Conservation (phyloP, 2,888 invertebrate genomes). For the Julus scanicus region DNA sequence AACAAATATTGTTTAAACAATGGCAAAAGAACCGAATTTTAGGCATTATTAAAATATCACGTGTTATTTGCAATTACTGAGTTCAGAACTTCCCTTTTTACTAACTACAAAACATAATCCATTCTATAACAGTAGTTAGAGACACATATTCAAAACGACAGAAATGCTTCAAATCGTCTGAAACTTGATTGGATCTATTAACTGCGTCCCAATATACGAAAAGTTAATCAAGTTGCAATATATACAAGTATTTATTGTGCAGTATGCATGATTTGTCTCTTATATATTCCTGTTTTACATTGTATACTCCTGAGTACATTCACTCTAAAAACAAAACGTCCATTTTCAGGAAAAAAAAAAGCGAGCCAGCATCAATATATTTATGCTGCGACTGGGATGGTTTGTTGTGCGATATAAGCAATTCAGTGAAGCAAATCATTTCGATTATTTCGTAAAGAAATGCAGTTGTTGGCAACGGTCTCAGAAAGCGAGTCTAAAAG, state of each 20-base stretch:
- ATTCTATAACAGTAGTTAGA: too few relatives aligned
- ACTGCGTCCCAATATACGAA: background rate
- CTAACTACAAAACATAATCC: too few relatives aligned
- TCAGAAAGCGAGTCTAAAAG: background rate
- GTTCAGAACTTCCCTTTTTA: too few relatives aligned
- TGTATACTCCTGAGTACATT: background rate
- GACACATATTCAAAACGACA: too few relatives aligned
- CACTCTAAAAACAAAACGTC: background rate
- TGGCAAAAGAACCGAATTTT: too few relatives aligned
- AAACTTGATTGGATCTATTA: background rate
- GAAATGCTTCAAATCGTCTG: background rate
- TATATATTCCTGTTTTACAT: too few relatives aligned
- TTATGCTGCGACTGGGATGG: background rate
- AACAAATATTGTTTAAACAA: too few relatives aligned
- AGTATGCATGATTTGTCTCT: background rate
- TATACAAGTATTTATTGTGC: background rate
- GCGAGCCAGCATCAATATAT: slow-evolving; percentile 18
- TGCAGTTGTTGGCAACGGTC: slow-evolving; percentile 24
- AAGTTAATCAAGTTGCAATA: background rate
- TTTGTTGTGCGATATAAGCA: slow-evolving; percentile 36
- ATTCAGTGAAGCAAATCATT: slow-evolving; percentile 47
- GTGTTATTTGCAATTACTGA: too few relatives aligned
- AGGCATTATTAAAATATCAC: too few relatives aligned
- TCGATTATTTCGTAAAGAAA: slow-evolving; percentile 39
- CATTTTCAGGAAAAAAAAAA: background rate